Evolutionary conservation across 92 coral and sea anemone species (phyloP).

Genomic region (Blastomussa wellsi): DNA sequence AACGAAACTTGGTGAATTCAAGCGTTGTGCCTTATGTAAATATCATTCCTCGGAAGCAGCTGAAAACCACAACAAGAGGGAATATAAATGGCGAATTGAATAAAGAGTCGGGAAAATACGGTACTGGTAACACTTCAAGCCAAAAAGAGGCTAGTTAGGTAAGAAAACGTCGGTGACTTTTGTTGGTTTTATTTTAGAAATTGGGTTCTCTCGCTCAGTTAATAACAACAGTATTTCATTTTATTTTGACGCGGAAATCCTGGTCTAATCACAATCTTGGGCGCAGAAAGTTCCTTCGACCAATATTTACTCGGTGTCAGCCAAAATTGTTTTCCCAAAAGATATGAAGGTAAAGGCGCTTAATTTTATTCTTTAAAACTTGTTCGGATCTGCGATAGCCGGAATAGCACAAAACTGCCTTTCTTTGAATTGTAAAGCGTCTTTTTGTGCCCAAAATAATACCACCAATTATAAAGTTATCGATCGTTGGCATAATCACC

Average conservation of each 20-base stretch:
- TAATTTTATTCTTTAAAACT: not conserved
- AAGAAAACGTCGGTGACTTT: not conserved
- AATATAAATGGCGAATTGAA: slow-evolving; percentile 8
- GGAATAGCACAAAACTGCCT: not conserved
- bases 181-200: not conserved
- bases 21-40: slow-evolving; percentile 27
- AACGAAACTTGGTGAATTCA: not conserved
- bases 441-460: not conserved
- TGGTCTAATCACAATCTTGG: slow-evolving; percentile 8
- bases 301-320: not conserved
- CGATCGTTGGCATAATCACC: not conserved
- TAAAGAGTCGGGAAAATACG: not conserved
- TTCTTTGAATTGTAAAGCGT: not conserved
- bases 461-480: not conserved
- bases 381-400: not conserved
- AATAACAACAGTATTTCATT: not conserved
- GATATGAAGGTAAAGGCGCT: not conserved
- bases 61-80: slow-evolving; percentile 20
- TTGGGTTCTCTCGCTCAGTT: not conserved
- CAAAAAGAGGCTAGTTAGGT: not conserved
- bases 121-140: not conserved
- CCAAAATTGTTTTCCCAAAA: not conserved
- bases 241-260: slow-evolving; percentile 5
- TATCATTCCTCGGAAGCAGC: slow-evolving; percentile 22
- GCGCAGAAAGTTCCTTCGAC: not conserved